Evolutionary conservation across 1,140 invertebrate species (phyloP), one percentile per base, ranked within the genome.

Genomic region (Mylabris phalerata): DNA sequence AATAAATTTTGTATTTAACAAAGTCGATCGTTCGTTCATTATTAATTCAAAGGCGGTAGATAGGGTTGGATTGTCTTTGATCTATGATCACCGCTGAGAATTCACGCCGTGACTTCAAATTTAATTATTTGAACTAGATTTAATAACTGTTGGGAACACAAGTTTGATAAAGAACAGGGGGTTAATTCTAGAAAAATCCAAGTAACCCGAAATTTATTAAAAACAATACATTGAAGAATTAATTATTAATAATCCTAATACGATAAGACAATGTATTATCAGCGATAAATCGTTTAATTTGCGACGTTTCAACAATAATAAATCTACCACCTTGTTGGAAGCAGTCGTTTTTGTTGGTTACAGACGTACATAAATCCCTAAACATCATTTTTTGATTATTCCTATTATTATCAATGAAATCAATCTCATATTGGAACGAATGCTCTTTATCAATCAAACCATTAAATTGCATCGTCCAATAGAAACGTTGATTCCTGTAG

Each of bases 391-490:
- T 54, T 32, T 46, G 43, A 11, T 48, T 57, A 7, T 57, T 50
- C 6, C 57, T 43, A 3, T 47, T 57, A n/a, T 58, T 62, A 50
- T 62, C 60, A 10, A 51, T 52, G 3, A 62, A 10, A 44, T 62
- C 60, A 2, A 62, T 55, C 52, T 58, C 56, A 24, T 54, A 62
- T 40, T 46, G 59, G 13, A 45, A 62, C 46, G 45, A 9, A 25
- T 26, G 25, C 19, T 41, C 50, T 47, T 61, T 38, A 40, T 62
- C 60, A 5, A 46, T 46, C 6, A 56, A 45, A 3, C 61, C 61
- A 24, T 59, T 49, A 3, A 62, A 19, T 49, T 62, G 61, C 24
- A 62, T 38, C 3, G 57, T 32, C 61, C 61, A 62, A 32, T 59
- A 55, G 42, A 62, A 62, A 27, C 13, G 13, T 7, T 50, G 1